Percentiles rank a stretch among this genome's conserved stretches.
Evolutionary conservation across 2,113 vertebrate species (phyloP).

Genomic region (Alaudala cheleensis): DNA sequence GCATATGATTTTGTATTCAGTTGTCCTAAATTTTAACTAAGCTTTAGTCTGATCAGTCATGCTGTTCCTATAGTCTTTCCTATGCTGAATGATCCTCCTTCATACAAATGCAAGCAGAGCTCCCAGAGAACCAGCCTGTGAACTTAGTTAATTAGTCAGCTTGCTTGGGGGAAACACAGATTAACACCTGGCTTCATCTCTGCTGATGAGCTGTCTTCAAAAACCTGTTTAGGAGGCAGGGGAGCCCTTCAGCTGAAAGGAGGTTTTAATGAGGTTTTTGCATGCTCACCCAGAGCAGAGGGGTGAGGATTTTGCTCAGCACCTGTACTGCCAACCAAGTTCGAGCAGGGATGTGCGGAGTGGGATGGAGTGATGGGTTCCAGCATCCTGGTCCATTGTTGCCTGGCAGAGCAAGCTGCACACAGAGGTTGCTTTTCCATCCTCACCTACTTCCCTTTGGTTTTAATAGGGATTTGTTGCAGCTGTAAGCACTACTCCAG

Average conservation of each 20-base stretch:
- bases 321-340: accelerated
- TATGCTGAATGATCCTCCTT: not conserved
- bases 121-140: not conserved
- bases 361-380: not conserved
- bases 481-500: not conserved
- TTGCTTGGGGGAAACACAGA: not conserved
- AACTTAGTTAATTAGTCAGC: not conserved
- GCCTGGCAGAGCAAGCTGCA: not conserved
- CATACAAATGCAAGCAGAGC: not conserved
- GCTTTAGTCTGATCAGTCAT: not conserved
- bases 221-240: not conserved
- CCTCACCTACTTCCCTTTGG: constrained; percentile 2
- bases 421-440: not conserved
- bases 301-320: not conserved
- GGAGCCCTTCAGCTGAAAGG: not conserved
- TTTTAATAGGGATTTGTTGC: not conserved
- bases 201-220: not conserved
- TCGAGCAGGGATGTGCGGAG: accelerated
- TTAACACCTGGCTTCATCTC: constrained; percentile 16
- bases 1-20: not conserved
- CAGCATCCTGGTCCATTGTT: too few relatives aligned
- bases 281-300: accelerated
- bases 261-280: not conserved
- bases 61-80: not conserved
- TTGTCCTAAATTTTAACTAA: not conserved